phyloP scores from a whole-genome alignment of 2,113 vertebrate genomes.

The Anser cygnoides region DNA sequence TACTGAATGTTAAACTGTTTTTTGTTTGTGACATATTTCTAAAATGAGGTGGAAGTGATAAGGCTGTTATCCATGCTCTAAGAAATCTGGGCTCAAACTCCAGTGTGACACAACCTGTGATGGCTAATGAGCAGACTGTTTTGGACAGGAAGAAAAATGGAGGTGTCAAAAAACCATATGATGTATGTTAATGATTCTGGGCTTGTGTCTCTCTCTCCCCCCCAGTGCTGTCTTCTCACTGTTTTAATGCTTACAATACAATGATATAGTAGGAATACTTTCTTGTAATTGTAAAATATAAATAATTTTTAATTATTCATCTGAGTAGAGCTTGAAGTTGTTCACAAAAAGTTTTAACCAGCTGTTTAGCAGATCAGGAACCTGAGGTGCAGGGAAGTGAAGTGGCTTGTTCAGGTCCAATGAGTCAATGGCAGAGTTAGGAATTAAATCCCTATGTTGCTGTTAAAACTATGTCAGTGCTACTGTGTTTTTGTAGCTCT shows the following conservation, averaged over 20 bases:
- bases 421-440: neutral
- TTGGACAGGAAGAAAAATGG: neutral
- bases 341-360: neutral
- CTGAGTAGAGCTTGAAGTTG: neutral
- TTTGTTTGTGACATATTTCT: neutral
- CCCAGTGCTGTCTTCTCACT: neutral
- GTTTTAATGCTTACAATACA: too few species aligned
- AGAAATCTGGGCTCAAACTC: neutral
- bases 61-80: neutral
- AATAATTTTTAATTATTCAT: neutral
- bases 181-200: neutral
- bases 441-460: neutral
- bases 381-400: neutral
- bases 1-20: neutral
- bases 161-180: neutral
- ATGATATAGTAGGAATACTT: neutral
- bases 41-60: neutral
- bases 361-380: neutral
- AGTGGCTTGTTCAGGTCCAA: neutral
- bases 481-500: neutral
- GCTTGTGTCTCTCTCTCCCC: neutral
- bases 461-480: neutral
- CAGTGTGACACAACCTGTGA: fast-evolving
- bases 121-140: neutral
- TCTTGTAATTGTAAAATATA: neutral